Conservation (phyloP, 2,888 invertebrate genomes). For the Tupiocoris notatus region DNA sequence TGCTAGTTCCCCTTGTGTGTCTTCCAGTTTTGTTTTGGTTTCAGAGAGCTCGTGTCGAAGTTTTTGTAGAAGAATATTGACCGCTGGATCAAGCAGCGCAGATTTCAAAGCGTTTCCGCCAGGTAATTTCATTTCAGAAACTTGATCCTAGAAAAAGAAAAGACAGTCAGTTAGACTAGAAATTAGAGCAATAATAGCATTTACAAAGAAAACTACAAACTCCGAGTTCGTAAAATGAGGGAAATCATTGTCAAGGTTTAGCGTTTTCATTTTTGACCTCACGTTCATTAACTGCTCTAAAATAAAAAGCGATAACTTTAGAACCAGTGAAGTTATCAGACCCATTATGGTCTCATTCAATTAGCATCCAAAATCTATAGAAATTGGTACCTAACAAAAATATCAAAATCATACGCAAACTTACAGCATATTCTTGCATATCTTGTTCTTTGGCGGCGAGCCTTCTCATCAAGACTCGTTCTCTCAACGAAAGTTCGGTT, state of each 20-base stretch:
- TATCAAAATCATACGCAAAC: too few relatives aligned
- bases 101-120: conserved; percentile 72
- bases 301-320: too few relatives aligned
- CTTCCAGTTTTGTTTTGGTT: conserved; percentile 87
- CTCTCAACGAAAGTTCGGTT: conserved; percentile 82
- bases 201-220: too few relatives aligned
- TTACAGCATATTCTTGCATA: conserved; percentile 92
- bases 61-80: conserved; percentile 88
- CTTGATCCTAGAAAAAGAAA: conserved; percentile 71
- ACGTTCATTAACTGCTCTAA: too few relatives aligned
- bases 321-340: too few relatives aligned
- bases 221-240: too few relatives aligned
- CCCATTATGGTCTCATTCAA: too few relatives aligned
- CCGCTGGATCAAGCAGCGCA: conserved; percentile 89
- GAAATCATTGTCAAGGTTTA: too few relatives aligned
- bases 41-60: conserved; percentile 86
- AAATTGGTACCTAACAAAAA: too few relatives aligned
- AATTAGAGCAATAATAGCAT: too few relatives aligned
- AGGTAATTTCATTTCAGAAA: conserved; percentile 88
- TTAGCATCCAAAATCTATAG: too few relatives aligned
- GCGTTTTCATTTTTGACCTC: too few relatives aligned
- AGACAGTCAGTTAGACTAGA: background rate
- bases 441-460: conserved; percentile 95
- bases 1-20: conserved; percentile 94
- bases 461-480: conserved; percentile 87